Base-by-base conservation (phyloP, 2,113 vertebrate species). In the Mandrillus leucophaeus region DNA sequence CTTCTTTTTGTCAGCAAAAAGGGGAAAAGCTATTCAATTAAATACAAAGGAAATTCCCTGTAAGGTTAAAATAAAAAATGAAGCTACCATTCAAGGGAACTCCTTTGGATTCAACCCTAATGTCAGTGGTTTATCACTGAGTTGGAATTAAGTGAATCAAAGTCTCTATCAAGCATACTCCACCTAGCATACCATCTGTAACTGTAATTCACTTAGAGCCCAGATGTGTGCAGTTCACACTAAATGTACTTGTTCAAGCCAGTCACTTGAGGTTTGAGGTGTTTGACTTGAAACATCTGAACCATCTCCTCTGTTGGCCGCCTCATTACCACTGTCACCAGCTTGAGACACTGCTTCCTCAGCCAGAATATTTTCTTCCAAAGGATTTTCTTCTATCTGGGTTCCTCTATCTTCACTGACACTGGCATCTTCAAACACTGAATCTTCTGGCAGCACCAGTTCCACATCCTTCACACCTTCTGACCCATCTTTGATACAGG, bases 191-290 rank as follows among this genome's bases (percentile, higher is more conserved):
- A 97, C 97, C 97, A 84, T 95, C 97, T 94, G 98, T 92, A 95
- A 96, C 72, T 0, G 10, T 68, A 18, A 94, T 52, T 92, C 90
- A 30, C 55, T 95, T 87, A 91, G 88, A 95, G 97, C 96, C 88
- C 93, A 78, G 79, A 72, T 35, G 55, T 40, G 50, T 40, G 72
- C 57, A 73, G 86, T 95, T 99, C 98, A 99, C 73, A 99, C 99
- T 98, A 99, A 98, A 98, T 99, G 99, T 93, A 99, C 99, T 93
- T 99, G 99, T 92, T 99, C 99, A 97, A 99, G 99, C 99, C 99
- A 99, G 97, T 99, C 99, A 89, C 99, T 99, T 95, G 99, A 99
- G 98, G 99, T 99, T 89, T 99, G 98, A 97, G 99, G 99, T 97
- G 99, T 98, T 5, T 99, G 99, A 97, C 98, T 98, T 43, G 99